phyloP scores from a whole-genome alignment of 2,113 vertebrate species.

The Phalacrocorax brasilianus region DNA sequence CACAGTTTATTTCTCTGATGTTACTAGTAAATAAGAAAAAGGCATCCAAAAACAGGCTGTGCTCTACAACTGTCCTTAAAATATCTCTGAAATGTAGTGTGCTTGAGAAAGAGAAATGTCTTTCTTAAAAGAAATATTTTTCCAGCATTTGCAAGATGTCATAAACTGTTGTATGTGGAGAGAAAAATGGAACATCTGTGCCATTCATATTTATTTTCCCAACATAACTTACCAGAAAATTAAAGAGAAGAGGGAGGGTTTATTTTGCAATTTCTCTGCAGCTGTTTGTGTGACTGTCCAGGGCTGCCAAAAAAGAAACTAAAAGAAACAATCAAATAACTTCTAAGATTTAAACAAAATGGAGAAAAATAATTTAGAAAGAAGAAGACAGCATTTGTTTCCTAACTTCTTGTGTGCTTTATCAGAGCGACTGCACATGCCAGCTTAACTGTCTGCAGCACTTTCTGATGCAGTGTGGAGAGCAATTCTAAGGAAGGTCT shows the following conservation, averaged over 20 bases:
- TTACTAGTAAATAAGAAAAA: background rate
- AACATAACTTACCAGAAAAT: conserved; percentile 55
- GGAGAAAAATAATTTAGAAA: conserved; percentile 8
- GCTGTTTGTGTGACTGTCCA: conserved; percentile 25
- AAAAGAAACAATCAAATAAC: conserved; percentile 39
- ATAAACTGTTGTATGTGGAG: conserved; percentile 42
- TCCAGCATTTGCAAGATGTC: conserved; percentile 43
- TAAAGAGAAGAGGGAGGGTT: conserved; percentile 13
- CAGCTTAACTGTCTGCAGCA: background rate
- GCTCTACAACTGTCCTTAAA: background rate
- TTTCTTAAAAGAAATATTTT: conserved; percentile 34
- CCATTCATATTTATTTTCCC: conserved; percentile 64
- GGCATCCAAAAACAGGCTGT: background rate
- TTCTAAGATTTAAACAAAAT: conserved; percentile 41
- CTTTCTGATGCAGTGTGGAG: background rate
- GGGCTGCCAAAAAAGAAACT: conserved; percentile 14
- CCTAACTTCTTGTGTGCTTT: conserved; percentile 8
- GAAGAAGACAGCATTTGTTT: conserved; percentile 19
- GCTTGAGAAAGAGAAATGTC: conserved; percentile 16
- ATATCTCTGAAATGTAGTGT: background rate
- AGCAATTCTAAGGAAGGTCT: background rate
- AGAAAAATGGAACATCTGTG: conserved; percentile 47
- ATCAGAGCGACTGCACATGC: background rate
- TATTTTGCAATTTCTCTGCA: conserved; percentile 47
- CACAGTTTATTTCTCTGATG: background rate